Conservation (phyloP, 2,113 vertebrate species). For the Aldabrachelys gigantea region DNA sequence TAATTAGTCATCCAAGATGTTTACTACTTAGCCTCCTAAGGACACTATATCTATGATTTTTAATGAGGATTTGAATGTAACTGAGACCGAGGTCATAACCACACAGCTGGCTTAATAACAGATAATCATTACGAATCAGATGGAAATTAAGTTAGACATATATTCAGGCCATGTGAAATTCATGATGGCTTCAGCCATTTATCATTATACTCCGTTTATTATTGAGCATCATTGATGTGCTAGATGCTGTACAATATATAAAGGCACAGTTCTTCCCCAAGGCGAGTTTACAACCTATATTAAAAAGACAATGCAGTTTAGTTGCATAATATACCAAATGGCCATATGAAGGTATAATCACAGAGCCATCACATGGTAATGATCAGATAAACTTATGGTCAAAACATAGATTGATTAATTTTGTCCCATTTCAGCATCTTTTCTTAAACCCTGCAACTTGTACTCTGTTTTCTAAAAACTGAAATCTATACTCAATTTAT, state of each 20-base stretch:
- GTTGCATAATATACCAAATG: not conserved
- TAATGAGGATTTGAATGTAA: not conserved
- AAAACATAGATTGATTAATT: not conserved
- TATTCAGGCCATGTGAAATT: not conserved
- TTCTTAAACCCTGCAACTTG: not conserved
- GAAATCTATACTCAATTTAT: not conserved
- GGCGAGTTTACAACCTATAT: not conserved
- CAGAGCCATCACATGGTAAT: not conserved
- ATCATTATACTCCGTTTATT: not conserved
- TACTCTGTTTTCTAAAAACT: not conserved
- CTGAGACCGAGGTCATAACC: not conserved
- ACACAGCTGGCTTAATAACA: not conserved
- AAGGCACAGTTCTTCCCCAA: not conserved
- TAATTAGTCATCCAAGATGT: not conserved
- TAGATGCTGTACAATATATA: not conserved
- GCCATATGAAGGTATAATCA: not conserved
- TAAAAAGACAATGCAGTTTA: not conserved
- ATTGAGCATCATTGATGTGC: not conserved
- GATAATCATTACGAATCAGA: not conserved
- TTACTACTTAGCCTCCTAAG: not conserved
- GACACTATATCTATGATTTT: not conserved
- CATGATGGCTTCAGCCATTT: not conserved
- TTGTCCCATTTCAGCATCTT: not conserved
- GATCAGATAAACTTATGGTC: not conserved
- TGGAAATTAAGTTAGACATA: not conserved